Evolutionary conservation across 2,797 vertebrate species (phyloP), one percentile per base, ranked within the genome.

Genomic region (Oreortyx pictus): DNA sequence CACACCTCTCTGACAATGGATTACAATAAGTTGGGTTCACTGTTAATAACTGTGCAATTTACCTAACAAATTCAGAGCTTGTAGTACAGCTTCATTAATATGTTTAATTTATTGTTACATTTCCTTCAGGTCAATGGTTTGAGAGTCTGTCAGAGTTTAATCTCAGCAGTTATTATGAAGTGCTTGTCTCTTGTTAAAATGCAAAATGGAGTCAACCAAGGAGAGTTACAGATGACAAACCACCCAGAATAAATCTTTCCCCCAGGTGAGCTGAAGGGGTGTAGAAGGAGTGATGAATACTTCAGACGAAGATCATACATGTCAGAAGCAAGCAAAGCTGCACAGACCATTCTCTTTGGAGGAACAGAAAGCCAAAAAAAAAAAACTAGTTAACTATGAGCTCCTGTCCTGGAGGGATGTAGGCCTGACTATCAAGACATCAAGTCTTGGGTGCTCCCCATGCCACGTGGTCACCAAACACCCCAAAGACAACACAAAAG

Each of bases 51-150:
- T 83, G 92, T 65, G 95, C 95, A 91, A 96, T 97, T 97, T 95
- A 97, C 95, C 93, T 95, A 96, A 97, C 95, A 96, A 93, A 95
- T 94, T 93, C 91, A 33, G 37, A 92, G 81, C 92, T 82, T 93
- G 93, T 96, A 96, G 83, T 80, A 96, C 95, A 96, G 89, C 66
- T 96, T 94, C 94, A 95, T 97, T 95, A 97, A 96, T 96, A 92
- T 52, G 67, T 95, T 96, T 97, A 97, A 97, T 97, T 97, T 90
- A 95, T 96, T 79, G 76, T 96, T 94, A 81, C 77, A 72, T 92
- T 96, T 97, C 95, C 93, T 97, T 95, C 96, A 96, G 91, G 96
- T 97, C 96, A 96, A 96, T 95, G 96, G 95, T 94, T 94, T 94
- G 91, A 96, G 81, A 92, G 92, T 70, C 89, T 35, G 60, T 25